Evolutionary conservation across 2,113 vertebrate genomes (phyloP), one percentile per base, ranked within the genome.

Genomic region (Nettapus auritus): DNA sequence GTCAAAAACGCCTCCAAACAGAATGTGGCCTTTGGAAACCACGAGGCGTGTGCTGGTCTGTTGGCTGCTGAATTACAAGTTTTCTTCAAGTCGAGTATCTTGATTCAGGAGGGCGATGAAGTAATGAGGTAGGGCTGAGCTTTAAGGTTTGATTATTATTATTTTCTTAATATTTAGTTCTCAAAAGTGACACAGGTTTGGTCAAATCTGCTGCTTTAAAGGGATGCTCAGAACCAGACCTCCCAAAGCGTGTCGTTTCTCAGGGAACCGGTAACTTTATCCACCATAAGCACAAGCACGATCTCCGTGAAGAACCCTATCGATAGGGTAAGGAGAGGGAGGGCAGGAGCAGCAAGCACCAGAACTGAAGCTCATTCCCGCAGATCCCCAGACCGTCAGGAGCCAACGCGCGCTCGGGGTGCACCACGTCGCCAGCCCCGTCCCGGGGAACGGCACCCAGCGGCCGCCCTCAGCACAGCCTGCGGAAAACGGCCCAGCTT

Each of bases 331-430:
- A 70, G 83, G 50, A 71, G 57, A 48, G 7, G 13, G 23, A 59
- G 21, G 23, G 69, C 82, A 64, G 38, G 38, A 68, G 52, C 80
- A 86, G 73, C 26, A n/a, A 67, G 55, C 44, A 29, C 83, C 59
- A 50, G 46, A 83, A 92, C 3, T 44, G 64, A 81, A 92, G 81
- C 31, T 57, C 64, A 57, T 90, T 89, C 83, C 69, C 77, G 67
- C 63, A 83, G 55, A 92, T 96, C 82, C 86, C 34, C 90, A 94
- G 83, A 86, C 76, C 36, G 69, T 63, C 70, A 63, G 70, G 31
- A 90, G 23, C 64, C 46, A 48, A 22, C 5, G 9, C 46, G 5
- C 22, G 46, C 46, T 22, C 9, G 6, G 46, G 20, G 5, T 48
- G 46, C 46, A 48, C 46, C 46, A 6, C 9, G 20, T 20, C 20